Conservation (phyloP, 2,888 invertebrate species). For the Diplolepis rosae region DNA sequence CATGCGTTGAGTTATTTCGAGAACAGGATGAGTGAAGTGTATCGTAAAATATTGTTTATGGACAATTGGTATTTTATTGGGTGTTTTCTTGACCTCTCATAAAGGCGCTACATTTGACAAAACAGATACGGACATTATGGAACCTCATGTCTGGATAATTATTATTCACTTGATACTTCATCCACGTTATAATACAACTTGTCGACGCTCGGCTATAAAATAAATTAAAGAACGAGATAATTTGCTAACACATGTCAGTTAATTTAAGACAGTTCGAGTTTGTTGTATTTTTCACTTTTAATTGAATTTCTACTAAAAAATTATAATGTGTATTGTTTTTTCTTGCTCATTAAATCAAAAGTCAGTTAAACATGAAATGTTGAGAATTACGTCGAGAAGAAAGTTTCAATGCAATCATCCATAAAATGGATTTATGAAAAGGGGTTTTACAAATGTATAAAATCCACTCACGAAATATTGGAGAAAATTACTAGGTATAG, state of each 20-base stretch:
- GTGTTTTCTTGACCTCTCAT: constrained; percentile 41
- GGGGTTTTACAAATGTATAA: not conserved
- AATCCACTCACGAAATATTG: constrained; percentile 9
- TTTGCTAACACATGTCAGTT: not conserved
- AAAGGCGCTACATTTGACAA: constrained; percentile 34
- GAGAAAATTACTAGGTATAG: constrained; percentile 8
- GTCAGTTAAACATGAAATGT: too few relatives aligned
- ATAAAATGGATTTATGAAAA: not conserved
- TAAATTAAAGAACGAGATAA: not conserved
- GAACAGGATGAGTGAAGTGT: constrained; percentile 33
- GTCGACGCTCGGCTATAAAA: not conserved
- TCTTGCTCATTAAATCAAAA: not conserved
- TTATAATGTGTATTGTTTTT: not conserved
- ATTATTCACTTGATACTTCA: constrained; percentile 47
- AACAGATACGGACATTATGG: constrained; percentile 52
- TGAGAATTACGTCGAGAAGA: not conserved
- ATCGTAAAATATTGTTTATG: constrained; percentile 49
- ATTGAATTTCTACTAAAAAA: not conserved
- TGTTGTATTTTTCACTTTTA: not conserved
- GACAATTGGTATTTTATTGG: constrained; percentile 48
- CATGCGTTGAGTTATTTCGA: constrained; percentile 17
- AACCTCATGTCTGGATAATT: constrained; percentile 50
- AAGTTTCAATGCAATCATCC: not conserved
- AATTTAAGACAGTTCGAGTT: too few relatives aligned
- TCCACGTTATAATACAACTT: constrained; percentile 1